phyloP scores from a whole-genome alignment of 2,888 invertebrate genomes.

The Andrena marginata region DNA sequence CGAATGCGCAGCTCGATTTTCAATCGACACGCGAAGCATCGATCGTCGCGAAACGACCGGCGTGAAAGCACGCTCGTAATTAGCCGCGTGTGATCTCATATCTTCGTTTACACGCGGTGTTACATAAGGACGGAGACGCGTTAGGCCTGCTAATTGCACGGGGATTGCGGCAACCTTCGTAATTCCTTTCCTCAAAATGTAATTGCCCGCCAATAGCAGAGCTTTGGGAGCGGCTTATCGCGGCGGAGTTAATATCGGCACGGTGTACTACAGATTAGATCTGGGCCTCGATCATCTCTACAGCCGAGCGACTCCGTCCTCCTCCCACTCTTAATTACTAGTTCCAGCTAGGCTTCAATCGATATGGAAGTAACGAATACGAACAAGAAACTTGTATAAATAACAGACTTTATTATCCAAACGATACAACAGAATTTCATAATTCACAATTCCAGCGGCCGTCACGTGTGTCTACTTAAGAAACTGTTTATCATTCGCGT shows the following conservation, averaged over 20 bases:
- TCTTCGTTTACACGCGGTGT: slow-evolving; percentile 35
- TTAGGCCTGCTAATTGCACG: slow-evolving; percentile 23
- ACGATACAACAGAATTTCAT: too few species aligned
- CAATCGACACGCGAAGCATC: background rate
- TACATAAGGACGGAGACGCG: slow-evolving; percentile 49
- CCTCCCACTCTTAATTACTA: too few species aligned
- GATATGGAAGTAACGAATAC: too few species aligned
- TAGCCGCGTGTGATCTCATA: slow-evolving; percentile 39
- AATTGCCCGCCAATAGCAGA: slow-evolving; percentile 2
- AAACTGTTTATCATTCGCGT: too few species aligned
- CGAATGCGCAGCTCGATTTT: slow-evolving; percentile 7
- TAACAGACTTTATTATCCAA: too few species aligned
- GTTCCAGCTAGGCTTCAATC: too few species aligned
- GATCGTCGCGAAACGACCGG: slow-evolving; percentile 49
- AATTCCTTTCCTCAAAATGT: slow-evolving; percentile 21
- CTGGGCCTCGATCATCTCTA: background rate
- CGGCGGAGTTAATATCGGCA: background rate
- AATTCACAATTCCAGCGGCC: too few species aligned
- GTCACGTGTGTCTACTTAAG: too few species aligned
- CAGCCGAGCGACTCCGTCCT: background rate
- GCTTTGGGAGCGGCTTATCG: background rate
- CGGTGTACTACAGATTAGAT: background rate
- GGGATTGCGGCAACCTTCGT: slow-evolving; percentile 26
- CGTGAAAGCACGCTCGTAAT: slow-evolving; percentile 46
- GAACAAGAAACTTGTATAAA: too few species aligned